Evolutionary conservation across 2,888 invertebrate genomes (phyloP).

Genomic region (Brachyptera risi): DNA sequence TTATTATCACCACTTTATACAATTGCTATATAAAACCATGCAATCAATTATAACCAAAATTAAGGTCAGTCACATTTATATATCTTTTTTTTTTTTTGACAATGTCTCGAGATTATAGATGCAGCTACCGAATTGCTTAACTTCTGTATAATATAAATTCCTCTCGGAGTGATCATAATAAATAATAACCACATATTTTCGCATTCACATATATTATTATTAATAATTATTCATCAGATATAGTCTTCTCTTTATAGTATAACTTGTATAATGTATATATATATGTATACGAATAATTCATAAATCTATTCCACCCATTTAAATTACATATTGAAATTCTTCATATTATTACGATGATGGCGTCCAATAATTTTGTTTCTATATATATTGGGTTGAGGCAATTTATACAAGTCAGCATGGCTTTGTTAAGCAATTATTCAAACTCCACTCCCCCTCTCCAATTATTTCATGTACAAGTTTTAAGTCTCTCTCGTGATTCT

Average conservation of each 20-base stretch:
- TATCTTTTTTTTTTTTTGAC: too few relatives aligned
- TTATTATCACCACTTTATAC: too few relatives aligned
- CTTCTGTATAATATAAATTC: too few relatives aligned
- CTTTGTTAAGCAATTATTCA: constrained; percentile 31
- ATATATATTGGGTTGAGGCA: constrained; percentile 2
- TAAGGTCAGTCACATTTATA: too few relatives aligned
- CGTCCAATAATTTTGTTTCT: constrained; percentile 17
- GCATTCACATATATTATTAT: constrained; percentile 14
- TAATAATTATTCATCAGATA: constrained; percentile 14
- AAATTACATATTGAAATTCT: constrained; percentile 28
- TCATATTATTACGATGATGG: background rate
- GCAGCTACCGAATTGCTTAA: too few relatives aligned
- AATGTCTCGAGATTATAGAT: too few relatives aligned
- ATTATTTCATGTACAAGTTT: constrained; percentile 32
- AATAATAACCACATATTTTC: background rate
- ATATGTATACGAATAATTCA: too few relatives aligned
- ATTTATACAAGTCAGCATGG: constrained; percentile 29
- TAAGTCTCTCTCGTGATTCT: constrained; percentile 33
- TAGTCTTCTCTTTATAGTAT: constrained; percentile 2
- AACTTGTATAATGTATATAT: constrained; percentile 24
- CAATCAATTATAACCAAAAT: too few relatives aligned
- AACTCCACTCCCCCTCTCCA: constrained; percentile 28
- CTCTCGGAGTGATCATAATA: too few relatives aligned
- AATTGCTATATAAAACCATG: too few relatives aligned
- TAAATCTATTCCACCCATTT: constrained; percentile 30